Evolutionary conservation across 2,888 invertebrate genomes (phyloP).

Genomic region (Ischnura elegans): DNA sequence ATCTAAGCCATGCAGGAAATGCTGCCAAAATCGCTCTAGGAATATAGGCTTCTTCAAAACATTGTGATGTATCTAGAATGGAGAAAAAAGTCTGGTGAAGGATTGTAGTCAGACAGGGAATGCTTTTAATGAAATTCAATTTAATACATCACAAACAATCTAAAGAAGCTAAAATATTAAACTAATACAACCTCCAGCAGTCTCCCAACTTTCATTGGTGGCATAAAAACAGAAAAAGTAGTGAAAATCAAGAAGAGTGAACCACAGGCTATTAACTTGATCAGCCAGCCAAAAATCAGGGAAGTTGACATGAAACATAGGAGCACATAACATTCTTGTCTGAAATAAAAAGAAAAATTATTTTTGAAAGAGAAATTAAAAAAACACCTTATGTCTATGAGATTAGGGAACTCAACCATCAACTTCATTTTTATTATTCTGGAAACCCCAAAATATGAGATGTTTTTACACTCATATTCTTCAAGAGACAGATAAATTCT

Average conservation of each 20-base stretch:
- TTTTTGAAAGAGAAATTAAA: too few species aligned
- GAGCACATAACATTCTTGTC: conserved; percentile 92
- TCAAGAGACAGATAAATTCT: too few species aligned
- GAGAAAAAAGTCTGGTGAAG: neutral
- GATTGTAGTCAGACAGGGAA: neutral
- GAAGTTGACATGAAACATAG: conserved; percentile 95
- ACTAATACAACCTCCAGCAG: conserved; percentile 34
- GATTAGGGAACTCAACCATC: too few species aligned
- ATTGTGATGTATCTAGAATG: conserved; percentile 81
- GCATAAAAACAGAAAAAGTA: conserved; percentile 96
- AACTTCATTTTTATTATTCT: too few species aligned
- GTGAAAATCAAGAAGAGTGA: conserved; percentile 95
- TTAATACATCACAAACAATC: neutral
- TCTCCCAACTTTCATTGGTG: conserved; percentile 86
- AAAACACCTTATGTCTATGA: too few species aligned
- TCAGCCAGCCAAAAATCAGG: conserved; percentile 99
- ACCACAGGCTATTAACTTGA: conserved; percentile 95
- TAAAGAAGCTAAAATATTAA: neutral
- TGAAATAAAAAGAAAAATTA: conserved; percentile 76
- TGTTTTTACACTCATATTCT: neutral
- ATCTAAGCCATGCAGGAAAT: conserved; percentile 98
- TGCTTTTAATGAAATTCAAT: too few species aligned
- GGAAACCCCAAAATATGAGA: too few species aligned
- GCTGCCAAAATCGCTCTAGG: conserved; percentile 87
- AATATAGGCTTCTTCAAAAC: conserved; percentile 86